Conservation (phyloP, 1,140 invertebrate species). For the Drosophila sulfurigaster region DNA sequence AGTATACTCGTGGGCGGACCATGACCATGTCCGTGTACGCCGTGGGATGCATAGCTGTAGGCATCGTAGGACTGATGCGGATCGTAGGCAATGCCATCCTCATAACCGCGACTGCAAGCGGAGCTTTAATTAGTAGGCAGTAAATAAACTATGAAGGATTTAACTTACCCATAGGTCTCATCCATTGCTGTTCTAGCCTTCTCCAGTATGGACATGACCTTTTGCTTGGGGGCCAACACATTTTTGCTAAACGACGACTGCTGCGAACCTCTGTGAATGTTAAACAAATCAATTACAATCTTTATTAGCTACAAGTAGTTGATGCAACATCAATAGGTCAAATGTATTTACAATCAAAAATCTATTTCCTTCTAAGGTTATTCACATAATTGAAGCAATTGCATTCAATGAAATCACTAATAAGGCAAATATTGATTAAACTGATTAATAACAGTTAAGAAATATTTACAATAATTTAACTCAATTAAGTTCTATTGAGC, state of each 20-base stretch:
- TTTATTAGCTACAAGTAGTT: no score
- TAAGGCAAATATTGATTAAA: no score
- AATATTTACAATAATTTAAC: no score
- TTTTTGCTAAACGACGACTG: slow-evolving; percentile 85
- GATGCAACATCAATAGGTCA: no score
- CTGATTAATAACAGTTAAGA: no score
- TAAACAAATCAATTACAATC: not conserved
- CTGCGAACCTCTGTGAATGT: slow-evolving; percentile 49
- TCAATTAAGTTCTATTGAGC: no score
- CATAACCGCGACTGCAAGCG: slow-evolving; percentile 73
- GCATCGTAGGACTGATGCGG: slow-evolving; percentile 72
- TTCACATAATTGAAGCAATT: no score
- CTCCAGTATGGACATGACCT: slow-evolving; percentile 93
- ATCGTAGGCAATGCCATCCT: slow-evolving; percentile 76
- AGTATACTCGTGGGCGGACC: slow-evolving; percentile 60
- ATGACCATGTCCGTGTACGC: slow-evolving; percentile 68
- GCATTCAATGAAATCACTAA: no score
- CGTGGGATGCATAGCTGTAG: slow-evolving; percentile 63
- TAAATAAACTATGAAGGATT: not conserved
- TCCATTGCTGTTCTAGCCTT: slow-evolving; percentile 92
- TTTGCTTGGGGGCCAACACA: slow-evolving; percentile 89
- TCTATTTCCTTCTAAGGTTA: no score
- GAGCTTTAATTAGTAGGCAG: not conserved
- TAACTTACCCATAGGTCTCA: slow-evolving; percentile 88
- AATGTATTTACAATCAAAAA: no score